Conservation (phyloP, 2,888 invertebrate species). For the Bembecia ichneumoniformis region DNA sequence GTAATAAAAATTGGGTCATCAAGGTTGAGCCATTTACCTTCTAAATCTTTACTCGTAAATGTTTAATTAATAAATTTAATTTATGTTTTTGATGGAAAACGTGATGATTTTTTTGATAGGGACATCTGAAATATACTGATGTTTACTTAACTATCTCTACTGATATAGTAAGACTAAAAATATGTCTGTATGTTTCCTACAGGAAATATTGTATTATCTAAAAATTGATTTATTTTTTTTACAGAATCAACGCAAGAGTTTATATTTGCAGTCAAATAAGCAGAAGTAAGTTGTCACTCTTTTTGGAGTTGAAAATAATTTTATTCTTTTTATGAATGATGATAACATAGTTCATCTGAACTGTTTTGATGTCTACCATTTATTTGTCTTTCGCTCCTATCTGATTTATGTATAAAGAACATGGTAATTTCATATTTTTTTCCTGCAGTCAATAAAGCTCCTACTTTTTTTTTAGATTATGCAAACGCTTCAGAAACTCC, state of each 20-base stretch:
- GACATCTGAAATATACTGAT: conserved; percentile 57
- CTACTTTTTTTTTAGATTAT: too few relatives aligned
- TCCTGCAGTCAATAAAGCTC: too few relatives aligned
- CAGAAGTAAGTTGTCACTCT: too few relatives aligned
- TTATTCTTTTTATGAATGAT: neutral
- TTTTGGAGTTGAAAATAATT: too few relatives aligned
- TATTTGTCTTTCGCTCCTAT: conserved; percentile 69
- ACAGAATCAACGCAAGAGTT: neutral
- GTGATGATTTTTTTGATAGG: conserved; percentile 57
- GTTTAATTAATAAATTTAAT: too few relatives aligned
- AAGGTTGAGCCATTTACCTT: too few relatives aligned
- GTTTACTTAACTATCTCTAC: conserved; percentile 49
- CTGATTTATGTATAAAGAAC: conserved; percentile 32
- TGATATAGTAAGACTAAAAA: conserved; percentile 17
- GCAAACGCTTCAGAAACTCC: too few relatives aligned
- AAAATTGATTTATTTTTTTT: neutral
- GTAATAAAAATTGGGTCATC: too few relatives aligned
- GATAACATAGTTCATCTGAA: conserved; percentile 40
- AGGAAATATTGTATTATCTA: neutral
- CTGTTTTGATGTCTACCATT: conserved; percentile 31
- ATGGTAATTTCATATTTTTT: too few relatives aligned
- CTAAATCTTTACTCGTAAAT: too few relatives aligned
- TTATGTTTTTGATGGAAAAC: neutral
- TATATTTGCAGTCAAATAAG: too few relatives aligned
- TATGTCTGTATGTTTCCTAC: neutral